These are phyloP conservation scores for Anguilla pacifica DNA, from an alignment of 2,797 vertebrate species.

Conservation along the genomic window DNA sequence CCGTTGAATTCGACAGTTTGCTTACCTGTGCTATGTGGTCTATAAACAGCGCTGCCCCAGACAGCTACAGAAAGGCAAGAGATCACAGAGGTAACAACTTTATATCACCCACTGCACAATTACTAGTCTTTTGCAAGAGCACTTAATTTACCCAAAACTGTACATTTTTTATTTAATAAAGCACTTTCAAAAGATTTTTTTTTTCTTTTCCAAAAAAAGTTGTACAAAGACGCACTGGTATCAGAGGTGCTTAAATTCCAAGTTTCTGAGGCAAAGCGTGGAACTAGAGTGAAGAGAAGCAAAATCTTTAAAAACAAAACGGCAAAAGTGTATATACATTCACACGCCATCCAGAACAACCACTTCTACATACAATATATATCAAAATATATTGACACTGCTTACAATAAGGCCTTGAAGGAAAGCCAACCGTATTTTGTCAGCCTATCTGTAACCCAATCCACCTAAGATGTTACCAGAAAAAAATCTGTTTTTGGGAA, in stretches of 20 bases:
- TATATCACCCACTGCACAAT: slow-evolving; percentile 46
- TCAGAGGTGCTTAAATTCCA: slow-evolving; percentile 29
- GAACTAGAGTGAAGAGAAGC: slow-evolving; percentile 17
- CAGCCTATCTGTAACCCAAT: slow-evolving; percentile 46
- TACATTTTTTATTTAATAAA: slow-evolving; percentile 54
- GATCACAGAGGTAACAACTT: slow-evolving; percentile 53
- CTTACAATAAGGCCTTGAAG: slow-evolving; percentile 56
- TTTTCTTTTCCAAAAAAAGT: slow-evolving; percentile 35
- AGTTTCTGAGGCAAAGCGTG: slow-evolving; percentile 26
- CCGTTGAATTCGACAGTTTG: slow-evolving; percentile 20
- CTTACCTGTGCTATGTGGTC: slow-evolving; percentile 28
- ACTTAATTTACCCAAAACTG: slow-evolving; percentile 49
- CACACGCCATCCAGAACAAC: slow-evolving; percentile 60
- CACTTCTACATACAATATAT: slow-evolving; percentile 61
- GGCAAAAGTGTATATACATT: slow-evolving; percentile 28
- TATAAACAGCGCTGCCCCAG: slow-evolving; percentile 27
- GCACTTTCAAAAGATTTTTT: slow-evolving; percentile 56
- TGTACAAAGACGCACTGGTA: slow-evolving; percentile 36
- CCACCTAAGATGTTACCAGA: slow-evolving; percentile 66
- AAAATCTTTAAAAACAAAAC: slow-evolving; percentile 20
- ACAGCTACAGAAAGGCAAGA: slow-evolving; percentile 36
- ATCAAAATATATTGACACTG: slow-evolving; percentile 54
- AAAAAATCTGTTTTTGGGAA: not conserved
- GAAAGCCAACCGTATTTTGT: slow-evolving; percentile 47
- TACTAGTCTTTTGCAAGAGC: slow-evolving; percentile 55